Conservation (phyloP, 64 coral and sea anemone species). For the Catalaphyllia jardinei region DNA sequence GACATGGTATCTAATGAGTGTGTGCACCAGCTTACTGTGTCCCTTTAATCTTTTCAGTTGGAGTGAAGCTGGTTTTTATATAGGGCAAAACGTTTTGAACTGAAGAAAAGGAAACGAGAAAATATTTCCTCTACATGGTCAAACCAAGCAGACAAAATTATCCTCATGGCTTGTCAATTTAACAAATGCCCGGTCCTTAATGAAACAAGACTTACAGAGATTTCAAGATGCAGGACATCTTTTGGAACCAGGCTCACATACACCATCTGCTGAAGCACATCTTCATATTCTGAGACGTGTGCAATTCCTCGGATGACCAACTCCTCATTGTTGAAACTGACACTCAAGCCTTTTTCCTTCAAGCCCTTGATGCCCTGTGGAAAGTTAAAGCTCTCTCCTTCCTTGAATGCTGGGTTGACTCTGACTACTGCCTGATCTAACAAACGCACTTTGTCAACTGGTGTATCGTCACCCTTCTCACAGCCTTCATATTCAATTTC, state of each 20-base stretch:
- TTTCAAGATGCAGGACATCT: constrained; percentile 25
- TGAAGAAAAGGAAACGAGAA: no score
- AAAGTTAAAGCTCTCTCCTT: constrained; percentile 73
- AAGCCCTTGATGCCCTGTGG: constrained; percentile 40
- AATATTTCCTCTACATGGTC: no score
- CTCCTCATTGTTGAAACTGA: constrained; percentile 62
- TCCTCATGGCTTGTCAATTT: no score
- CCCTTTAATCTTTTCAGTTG: no score
- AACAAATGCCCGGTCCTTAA: no score
- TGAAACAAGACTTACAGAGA: constrained; percentile 60
- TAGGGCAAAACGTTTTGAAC: no score
- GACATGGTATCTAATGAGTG: no score
- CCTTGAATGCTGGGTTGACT: constrained; percentile 69
- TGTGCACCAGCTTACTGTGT: no score
- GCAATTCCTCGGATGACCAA: constrained; percentile 79
- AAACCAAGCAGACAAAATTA: no score
- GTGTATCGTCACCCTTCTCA: constrained; percentile 22
- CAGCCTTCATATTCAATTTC: constrained; percentile 62
- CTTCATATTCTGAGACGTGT: constrained; percentile 66
- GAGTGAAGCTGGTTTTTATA: no score
- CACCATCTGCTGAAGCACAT: constrained; percentile 64
- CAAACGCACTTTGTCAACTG: constrained; percentile 44
- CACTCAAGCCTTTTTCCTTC: constrained; percentile 67
- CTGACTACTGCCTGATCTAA: constrained; percentile 64
- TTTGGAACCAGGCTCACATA: constrained; percentile 67